These are phyloP conservation scores for Arnoldichthys spilopterus DNA, from an alignment of 2,797 vertebrate genomes.

Conservation along the genomic window DNA sequence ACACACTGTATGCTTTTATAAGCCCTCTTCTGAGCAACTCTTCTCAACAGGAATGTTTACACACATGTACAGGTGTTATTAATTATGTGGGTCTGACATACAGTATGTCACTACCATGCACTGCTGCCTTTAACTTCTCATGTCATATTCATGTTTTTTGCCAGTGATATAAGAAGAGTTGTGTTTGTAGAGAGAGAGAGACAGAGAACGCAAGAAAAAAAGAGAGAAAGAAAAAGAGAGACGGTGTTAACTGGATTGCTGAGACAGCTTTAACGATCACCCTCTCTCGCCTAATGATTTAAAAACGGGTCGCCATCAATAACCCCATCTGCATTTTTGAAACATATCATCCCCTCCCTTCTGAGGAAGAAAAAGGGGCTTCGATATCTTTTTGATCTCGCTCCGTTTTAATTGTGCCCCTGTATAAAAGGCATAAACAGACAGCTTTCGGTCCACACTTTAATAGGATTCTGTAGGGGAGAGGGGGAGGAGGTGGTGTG, in stretches of 20 bases:
- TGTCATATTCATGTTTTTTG: background rate
- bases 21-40: background rate
- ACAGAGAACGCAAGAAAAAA: background rate
- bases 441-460: constrained; percentile 55
- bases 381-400: constrained; percentile 79
- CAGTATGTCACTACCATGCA: background rate
- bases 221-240: background rate
- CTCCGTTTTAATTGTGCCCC: constrained; percentile 77
- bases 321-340: constrained; percentile 78
- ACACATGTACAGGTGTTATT: constrained; percentile 14
- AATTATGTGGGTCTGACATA: constrained; percentile 9
- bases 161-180: background rate
- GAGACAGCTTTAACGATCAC: constrained; percentile 77
- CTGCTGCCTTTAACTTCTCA: background rate
- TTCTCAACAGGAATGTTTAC: background rate
- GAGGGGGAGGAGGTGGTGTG: constrained; percentile 45
- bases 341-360: constrained; percentile 67
- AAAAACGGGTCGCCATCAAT: constrained; percentile 77
- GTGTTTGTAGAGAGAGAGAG: background rate
- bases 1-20: background rate
- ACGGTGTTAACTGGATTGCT: constrained; percentile 67
- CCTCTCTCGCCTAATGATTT: constrained; percentile 76
- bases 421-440: constrained; percentile 65
- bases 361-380: constrained; percentile 60
- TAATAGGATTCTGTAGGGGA: constrained; percentile 62